Base-by-base conservation (phyloP, 2,888 invertebrate species). In the Siphlonurus alternatus region DNA sequence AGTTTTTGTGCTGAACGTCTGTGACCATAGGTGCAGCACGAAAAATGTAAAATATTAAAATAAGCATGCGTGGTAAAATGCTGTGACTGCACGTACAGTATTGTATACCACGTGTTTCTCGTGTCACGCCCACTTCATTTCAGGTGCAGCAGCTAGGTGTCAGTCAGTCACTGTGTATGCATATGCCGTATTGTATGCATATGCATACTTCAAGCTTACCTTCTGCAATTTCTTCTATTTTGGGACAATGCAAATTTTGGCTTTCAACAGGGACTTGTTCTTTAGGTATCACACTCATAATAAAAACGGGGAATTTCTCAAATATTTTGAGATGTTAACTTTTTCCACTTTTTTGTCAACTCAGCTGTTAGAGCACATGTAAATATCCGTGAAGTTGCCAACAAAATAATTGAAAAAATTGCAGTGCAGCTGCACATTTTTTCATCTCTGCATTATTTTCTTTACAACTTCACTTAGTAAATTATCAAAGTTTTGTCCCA, bases 191-290 rank as follows among this genome's bases (percentile, higher is more conserved):
- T 10, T 38, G 38, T 38, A 38, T 38, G 38, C 15, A 38, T 38
- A 15, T 38, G 15, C 38, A 38, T 38, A 38, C 38, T 10, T 38
- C 65, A 20, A n/a, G 65, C 73, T 76, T 74, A 86, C 86, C 84
- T 70, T 80, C 75, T 62, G 81, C 83, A n/a, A 88, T 73, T 74
- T 88, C 88, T 53, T 82, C 77, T 53, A 88, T 74, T 0, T 81
- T 73, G 18, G 88, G 87, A 64, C 77, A 77, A 72, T 79, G 74
- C 25, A 86, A 75, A n/a, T 78, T 69, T 72, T 83, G 83, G 72
- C 81, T 82, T 71, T 78, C 78, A 67, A 79, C 61, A 5, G 61
- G 54, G 20, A 66, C 38, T 18, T 62, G 23, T 22, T 38, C 38
- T 38, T 38, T 38, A 10, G 38, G 38, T 10, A 38, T 38, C 15